A percentile compares a stretch with the other conserved stretches of the same genome.
Conservation (phyloP, 2,797 vertebrate genomes). For the Loris lydekkerianus region DNA sequence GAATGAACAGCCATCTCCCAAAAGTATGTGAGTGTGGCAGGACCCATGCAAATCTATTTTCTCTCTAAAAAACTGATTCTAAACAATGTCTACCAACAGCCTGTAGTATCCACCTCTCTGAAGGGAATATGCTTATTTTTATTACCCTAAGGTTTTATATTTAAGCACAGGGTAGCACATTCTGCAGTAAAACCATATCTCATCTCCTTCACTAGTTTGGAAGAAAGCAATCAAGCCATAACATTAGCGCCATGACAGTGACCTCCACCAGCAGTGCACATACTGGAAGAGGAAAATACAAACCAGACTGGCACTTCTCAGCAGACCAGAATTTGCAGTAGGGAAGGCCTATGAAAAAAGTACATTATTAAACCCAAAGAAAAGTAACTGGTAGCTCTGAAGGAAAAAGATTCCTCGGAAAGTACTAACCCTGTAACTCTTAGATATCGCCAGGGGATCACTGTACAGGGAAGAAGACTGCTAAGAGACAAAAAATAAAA, state of each 20-base stretch:
- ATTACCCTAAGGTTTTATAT: background rate
- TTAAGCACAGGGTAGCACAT: constrained; percentile 32
- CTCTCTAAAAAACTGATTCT: background rate
- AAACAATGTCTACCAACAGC: background rate
- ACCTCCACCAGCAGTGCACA: constrained; percentile 20
- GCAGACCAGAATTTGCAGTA: constrained; percentile 89
- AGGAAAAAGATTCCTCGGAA: background rate
- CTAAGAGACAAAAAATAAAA: constrained; percentile 77
- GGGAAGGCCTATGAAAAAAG: constrained; percentile 90
- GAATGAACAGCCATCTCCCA: background rate
- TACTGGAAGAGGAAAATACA: constrained; percentile 84
- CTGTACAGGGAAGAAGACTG: constrained; percentile 89
- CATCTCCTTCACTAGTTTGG: background rate
- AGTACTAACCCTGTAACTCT: constrained; percentile 89
- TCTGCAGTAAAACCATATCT: background rate
- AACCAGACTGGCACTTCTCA: constrained; percentile 95
- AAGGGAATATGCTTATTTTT: background rate
- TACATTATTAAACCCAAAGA: constrained; percentile 51
- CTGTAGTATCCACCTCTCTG: background rate
- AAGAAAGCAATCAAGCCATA: constrained; percentile 55
- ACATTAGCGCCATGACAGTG: background rate
- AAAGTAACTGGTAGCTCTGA: background rate
- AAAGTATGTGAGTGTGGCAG: background rate
- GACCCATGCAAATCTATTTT: background rate
- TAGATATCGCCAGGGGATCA: constrained; percentile 86